phyloP scores from a whole-genome alignment of 2,888 invertebrate genomes.

The Meiosimyza platycephala region DNA sequence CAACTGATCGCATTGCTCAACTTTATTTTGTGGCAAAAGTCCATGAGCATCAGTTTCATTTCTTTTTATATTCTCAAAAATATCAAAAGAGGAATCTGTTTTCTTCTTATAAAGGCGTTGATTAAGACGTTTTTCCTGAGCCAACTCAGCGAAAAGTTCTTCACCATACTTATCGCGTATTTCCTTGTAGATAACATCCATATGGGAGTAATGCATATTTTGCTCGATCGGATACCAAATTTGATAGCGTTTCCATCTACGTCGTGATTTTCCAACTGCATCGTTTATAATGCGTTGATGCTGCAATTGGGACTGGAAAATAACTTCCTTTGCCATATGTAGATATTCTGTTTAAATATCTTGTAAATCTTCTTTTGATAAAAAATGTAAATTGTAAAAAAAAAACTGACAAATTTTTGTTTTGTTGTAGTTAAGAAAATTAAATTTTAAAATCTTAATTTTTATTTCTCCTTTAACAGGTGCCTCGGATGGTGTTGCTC shows the following conservation, averaged over 20 bases:
- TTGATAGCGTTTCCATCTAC: conserved; percentile 42
- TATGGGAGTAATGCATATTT: conserved; percentile 36
- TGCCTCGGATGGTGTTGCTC: conserved; percentile 80
- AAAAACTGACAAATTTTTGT: conserved; percentile 9
- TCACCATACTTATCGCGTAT: conserved; percentile 35
- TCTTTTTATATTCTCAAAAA: conserved; percentile 32
- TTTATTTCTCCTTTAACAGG: conserved; percentile 46
- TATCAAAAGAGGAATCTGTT: conserved; percentile 24
- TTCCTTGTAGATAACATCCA: conserved; percentile 42
- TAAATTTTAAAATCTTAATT: conserved; percentile 31
- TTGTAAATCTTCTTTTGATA: no score
- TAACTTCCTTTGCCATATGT: conserved; percentile 39
- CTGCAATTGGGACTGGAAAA: conserved; percentile 42
- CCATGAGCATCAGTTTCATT: conserved; percentile 36
- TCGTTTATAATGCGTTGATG: conserved; percentile 41
- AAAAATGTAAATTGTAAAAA: no score
- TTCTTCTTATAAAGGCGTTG: conserved; percentile 31
- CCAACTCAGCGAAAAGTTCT: conserved; percentile 35
- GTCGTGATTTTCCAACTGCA: conserved; percentile 39
- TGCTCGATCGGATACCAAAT: conserved; percentile 42
- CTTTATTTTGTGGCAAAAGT: conserved; percentile 38
- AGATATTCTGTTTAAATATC: no score
- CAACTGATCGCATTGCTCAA: conserved; percentile 33
- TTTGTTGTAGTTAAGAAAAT: conserved; percentile 2
- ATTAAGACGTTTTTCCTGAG: conserved; percentile 38